These are phyloP conservation scores for Oreochromis mossambicus DNA, from an alignment of 2,797 vertebrate genomes.

Conservation along the genomic window DNA sequence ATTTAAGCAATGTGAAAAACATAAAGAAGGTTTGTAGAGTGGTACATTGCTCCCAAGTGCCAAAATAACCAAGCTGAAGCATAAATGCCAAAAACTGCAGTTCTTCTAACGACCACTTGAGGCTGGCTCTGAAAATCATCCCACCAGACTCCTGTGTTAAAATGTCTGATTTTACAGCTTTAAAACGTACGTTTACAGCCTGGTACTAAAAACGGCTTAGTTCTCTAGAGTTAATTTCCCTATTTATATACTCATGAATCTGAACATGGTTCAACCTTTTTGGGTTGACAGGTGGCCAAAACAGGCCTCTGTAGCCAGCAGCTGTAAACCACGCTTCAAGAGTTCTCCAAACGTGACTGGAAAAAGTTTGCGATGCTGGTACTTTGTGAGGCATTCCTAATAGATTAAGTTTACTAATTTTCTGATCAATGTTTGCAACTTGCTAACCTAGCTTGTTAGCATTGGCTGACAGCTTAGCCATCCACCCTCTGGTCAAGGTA, in stretches of 20 bases:
- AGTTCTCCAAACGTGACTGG: background rate
- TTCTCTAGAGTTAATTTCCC: background rate
- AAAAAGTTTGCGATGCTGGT: background rate
- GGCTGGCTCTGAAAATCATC: background rate
- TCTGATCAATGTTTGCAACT: background rate
- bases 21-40: background rate
- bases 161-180: background rate
- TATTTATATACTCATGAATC: fast-evolving
- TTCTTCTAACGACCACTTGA: background rate
- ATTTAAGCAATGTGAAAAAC: background rate
- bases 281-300: background rate
- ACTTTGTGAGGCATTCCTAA: background rate
- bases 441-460: background rate
- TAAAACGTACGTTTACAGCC: background rate
- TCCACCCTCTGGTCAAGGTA: background rate
- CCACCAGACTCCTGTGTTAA: background rate
- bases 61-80: background rate
- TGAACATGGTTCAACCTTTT: background rate
- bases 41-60: background rate
- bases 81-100: background rate
- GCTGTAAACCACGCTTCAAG: no score
- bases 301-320: background rate
- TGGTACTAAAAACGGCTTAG: background rate
- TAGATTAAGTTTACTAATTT: no score
- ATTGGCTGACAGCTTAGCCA: fast-evolving